Percentiles rank a stretch among this genome's conserved stretches.
phyloP scores from a whole-genome alignment of 2,113 vertebrate species.

The Sprattus sprattus region DNA sequence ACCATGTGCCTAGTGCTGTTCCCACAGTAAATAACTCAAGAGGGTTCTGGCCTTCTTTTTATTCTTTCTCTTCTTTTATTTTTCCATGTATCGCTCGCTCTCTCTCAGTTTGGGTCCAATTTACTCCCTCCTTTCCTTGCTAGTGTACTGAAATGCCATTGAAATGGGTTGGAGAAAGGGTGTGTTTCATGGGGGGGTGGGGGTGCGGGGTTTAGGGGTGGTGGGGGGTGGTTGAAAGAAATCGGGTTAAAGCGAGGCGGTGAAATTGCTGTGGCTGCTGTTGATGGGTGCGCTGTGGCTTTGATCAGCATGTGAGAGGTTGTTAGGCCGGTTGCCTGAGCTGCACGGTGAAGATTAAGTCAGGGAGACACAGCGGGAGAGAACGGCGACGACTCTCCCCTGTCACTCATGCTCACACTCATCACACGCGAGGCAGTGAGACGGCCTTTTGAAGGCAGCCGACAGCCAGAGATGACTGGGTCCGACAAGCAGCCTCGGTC shows the following conservation, averaged over 20 bases:
- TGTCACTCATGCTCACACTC: neutral
- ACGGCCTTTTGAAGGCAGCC: neutral
- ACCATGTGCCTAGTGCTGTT: neutral
- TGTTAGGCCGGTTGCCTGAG: neutral
- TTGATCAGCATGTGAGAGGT: conserved; percentile 8
- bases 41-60: neutral
- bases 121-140: neutral
- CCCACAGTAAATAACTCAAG: neutral
- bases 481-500: neutral
- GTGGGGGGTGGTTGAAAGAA: neutral
- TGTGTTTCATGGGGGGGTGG: neutral
- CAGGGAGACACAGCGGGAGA: neutral
- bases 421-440: neutral
- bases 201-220: neutral
- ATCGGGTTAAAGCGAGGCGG: neutral
- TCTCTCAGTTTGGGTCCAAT: neutral
- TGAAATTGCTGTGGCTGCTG: neutral
- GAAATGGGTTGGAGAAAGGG: neutral
- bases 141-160: neutral
- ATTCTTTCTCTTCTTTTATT: neutral
- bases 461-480: neutral
- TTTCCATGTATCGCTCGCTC: neutral
- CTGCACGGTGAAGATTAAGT: neutral
- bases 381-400: neutral
- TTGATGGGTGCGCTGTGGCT: neutral